Evolutionary conservation across 2,797 vertebrate species (phyloP).

Genomic region (Myripristis jacobus): DNA sequence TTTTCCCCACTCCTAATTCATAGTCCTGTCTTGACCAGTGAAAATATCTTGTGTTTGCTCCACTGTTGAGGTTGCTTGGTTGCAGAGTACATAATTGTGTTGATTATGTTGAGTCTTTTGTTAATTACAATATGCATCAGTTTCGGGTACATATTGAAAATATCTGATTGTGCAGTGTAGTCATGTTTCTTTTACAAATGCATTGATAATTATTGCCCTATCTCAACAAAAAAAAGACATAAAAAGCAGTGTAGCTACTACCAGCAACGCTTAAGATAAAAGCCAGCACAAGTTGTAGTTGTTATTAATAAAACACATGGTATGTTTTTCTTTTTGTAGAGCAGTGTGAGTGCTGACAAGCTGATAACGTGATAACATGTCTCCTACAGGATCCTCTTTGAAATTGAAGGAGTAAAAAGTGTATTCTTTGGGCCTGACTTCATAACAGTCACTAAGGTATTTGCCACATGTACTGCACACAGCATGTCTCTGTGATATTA

Average conservation of each 20-base stretch:
- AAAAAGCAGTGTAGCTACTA: not conserved
- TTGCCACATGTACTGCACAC: slow-evolving; percentile 10
- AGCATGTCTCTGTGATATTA: slow-evolving; percentile 16
- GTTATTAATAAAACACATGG: not conserved
- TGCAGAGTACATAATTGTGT: not conserved
- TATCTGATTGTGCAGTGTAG: not conserved
- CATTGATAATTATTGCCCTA: not conserved
- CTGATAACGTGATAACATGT: slow-evolving; percentile 28
- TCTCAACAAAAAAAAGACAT: not conserved
- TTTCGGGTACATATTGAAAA: not conserved
- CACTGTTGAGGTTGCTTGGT: not conserved
- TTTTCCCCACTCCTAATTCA: too few species aligned
- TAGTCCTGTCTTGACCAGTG: not conserved
- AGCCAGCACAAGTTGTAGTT: not conserved
- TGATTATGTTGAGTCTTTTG: not conserved
- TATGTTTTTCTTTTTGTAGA: slow-evolving; percentile 10
- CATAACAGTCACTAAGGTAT: slow-evolving; percentile 88
- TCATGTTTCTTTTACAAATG: not conserved
- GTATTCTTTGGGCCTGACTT: slow-evolving; percentile 89
- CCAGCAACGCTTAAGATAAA: slow-evolving; percentile 18
- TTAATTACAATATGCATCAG: not conserved
- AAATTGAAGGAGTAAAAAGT: slow-evolving; percentile 87
- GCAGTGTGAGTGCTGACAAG: slow-evolving; percentile 1
- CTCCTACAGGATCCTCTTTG: slow-evolving; percentile 82
- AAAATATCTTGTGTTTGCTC: not conserved